Evolutionary conservation across 2,797 vertebrate species (phyloP), one percentile per base, ranked within the genome.

Genomic region (Centropyge bicolor): DNA sequence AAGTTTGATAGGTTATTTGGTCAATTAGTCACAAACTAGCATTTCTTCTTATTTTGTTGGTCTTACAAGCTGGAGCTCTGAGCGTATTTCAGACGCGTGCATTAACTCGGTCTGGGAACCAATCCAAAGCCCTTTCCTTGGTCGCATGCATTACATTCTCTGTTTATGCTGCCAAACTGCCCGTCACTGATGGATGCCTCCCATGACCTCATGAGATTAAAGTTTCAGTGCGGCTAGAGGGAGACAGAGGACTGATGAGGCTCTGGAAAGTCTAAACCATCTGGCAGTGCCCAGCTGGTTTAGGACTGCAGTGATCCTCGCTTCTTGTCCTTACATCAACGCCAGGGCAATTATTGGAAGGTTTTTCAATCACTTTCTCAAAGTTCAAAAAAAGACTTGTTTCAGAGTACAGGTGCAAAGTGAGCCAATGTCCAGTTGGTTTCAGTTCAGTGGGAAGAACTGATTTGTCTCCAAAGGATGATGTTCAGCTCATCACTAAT

Each of bases 111-210:
- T 74, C 84, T 86, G 86, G 85, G 84, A 88, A 85, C 19, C 27
- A 56, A 73, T 83, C 83, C 89, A 90, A 84, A 86, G 74, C 80
- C 70, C 83, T 90, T 89, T 88, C 76, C 83, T 80, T 64, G 72
- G 74, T 85, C 43, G 9, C 74, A 77, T 74, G 14, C 62, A 60
- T 82, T 78, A 70, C 71, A 67, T 61, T 86, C 81, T 74, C 45
- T 57, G 65, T 82, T 81, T 64, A 31, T 5, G 54, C 66, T 51
- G 76, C 86, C 90, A 83, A 80, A 63, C 70, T 78, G 86, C 64
- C 83, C 38, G 24, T 87, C 75, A 52, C 74, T 74, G 84, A 89
- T 69, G 51, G n/a, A 88, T 31, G 51, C 76, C 84, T 80, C 66
- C 65, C 48, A 80, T 86, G 75, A 89, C 79, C 78, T 81, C 85